Percentiles rank a stretch among this genome's conserved stretches.
These are phyloP conservation scores for Melanotus villosus DNA, from an alignment of 2,888 invertebrate species.

Conservation along the genomic window DNA sequence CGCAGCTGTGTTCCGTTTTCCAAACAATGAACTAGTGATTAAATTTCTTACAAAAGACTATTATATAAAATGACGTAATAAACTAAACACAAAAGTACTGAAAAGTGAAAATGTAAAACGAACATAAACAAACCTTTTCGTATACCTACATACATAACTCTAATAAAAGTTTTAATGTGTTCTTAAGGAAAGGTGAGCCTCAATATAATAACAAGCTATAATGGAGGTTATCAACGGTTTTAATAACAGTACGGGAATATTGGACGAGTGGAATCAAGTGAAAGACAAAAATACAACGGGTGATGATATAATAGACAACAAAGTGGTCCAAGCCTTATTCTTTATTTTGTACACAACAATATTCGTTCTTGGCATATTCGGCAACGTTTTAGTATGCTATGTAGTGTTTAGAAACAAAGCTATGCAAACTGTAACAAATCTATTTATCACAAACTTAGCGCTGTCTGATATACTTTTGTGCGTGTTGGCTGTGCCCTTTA, in stretches of 20 bases:
- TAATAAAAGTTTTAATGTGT: conserved; percentile 13
- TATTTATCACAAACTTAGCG: conserved; percentile 97
- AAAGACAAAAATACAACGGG: conserved; percentile 42
- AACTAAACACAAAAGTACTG: conserved; percentile 2
- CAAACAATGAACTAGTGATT: conserved; percentile 27
- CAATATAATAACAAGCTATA: not conserved
- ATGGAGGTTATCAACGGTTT: conserved; percentile 50
- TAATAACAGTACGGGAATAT: conserved; percentile 51
- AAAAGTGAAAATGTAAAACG: not conserved
- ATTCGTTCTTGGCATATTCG: conserved; percentile 90
- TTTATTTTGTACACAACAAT: conserved; percentile 86
- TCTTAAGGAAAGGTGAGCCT: not conserved
- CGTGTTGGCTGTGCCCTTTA: conserved; percentile 95
- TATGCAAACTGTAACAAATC: conserved; percentile 98
- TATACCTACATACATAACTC: too few relatives aligned
- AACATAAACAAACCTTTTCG: not conserved
- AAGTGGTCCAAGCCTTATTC: conserved; percentile 80
- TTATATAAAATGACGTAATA: conserved; percentile 5
- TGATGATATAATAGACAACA: conserved; percentile 75
- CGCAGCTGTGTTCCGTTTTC: conserved; percentile 17
- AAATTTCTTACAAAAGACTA: conserved; percentile 1
- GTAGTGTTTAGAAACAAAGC: conserved; percentile 93
- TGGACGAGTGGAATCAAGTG: conserved; percentile 49
- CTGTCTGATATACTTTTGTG: conserved; percentile 95
- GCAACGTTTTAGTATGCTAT: conserved; percentile 93